These are phyloP conservation scores for Bombus terrestris DNA, from an alignment of 1,140 invertebrate species.

Conservation along the genomic window DNA sequence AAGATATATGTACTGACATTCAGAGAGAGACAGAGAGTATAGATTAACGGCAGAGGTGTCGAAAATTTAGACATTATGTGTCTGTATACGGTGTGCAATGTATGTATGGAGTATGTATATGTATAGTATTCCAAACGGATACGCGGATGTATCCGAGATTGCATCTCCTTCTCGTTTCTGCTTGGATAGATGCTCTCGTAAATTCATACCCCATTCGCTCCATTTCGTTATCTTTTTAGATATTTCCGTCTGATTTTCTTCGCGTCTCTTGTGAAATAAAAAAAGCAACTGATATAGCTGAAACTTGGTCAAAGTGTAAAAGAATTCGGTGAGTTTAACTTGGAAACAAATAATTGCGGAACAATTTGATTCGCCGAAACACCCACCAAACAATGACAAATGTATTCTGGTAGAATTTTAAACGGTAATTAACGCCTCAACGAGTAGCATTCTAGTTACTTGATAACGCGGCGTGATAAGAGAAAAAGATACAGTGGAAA, in stretches of 20 bases:
- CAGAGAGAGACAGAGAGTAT: background rate
- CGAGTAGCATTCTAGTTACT: too few relatives aligned
- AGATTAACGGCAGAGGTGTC: background rate
- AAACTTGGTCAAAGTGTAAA: background rate
- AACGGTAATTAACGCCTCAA: background rate
- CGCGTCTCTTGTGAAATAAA: background rate
- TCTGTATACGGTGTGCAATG: background rate
- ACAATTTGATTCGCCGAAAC: background rate
- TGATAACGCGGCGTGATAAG: background rate
- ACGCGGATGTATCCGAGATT: slow-evolving; percentile 32
- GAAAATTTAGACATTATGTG: background rate
- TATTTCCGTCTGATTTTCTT: background rate
- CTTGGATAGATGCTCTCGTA: slow-evolving; percentile 35
- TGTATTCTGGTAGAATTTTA: background rate
- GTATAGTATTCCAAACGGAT: slow-evolving; percentile 12
- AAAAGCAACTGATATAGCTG: background rate
- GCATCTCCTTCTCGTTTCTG: slow-evolving; percentile 47
- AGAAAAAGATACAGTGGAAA: too few relatives aligned
- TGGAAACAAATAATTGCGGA: background rate
- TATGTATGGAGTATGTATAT: background rate
- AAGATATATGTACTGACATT: background rate
- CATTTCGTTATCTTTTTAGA: slow-evolving; percentile 45
- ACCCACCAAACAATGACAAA: background rate
- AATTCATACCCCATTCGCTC: slow-evolving; percentile 47
- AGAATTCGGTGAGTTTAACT: background rate